Base-by-base conservation (phyloP, 1,140 invertebrate genomes). In the Diachasmimorpha longicaudata region DNA sequence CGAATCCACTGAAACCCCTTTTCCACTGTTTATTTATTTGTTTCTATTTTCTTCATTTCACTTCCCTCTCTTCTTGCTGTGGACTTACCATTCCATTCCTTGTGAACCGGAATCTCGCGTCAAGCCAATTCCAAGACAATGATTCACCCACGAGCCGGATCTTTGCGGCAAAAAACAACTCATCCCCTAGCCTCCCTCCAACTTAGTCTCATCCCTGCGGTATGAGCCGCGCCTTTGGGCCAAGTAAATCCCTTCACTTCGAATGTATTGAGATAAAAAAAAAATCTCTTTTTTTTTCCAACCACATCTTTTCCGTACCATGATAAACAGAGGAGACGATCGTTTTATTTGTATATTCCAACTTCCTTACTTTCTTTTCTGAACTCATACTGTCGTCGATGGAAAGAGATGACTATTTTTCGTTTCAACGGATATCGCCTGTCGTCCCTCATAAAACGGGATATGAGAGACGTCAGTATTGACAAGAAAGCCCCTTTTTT, bases 61-160 rank as follows among this genome's bases (percentile, higher is more conserved):
- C 39, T 36, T 16, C 55, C 44, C 69, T 52, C 9, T 16, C 11
- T 63, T 31, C 58, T 63, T 31, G 5, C 58, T 3, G 10, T 16
- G 52, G 52, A 31, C 2, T 21, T 58, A 21, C 19, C n/a, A n/a
- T n/a, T 58, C 52, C 46, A 42, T 44, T 67, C 42, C 72, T 39
- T 55, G 36, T 37, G 42, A 21, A 42, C 44, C 37, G 67, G 48
- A 75, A 75, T 70, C 68, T 36, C 21, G 68, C 46, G 74, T 75
- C 74, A 75, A 75, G 74, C 74, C 74, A 75, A 75, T 75, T 75
- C 66, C 68, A 39, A 75, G 74, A 75, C 74, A 75, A 75, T 75
- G 67, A 75, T 75, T 75, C 74, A 75, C 68, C 67, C 63, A 74
- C 73, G 10, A 68, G 67, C 23, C 31, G 39, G 73, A 74, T 74